Evolutionary conservation across 2,113 vertebrate species (phyloP).

Genomic region (Pteruthius melanotis): DNA sequence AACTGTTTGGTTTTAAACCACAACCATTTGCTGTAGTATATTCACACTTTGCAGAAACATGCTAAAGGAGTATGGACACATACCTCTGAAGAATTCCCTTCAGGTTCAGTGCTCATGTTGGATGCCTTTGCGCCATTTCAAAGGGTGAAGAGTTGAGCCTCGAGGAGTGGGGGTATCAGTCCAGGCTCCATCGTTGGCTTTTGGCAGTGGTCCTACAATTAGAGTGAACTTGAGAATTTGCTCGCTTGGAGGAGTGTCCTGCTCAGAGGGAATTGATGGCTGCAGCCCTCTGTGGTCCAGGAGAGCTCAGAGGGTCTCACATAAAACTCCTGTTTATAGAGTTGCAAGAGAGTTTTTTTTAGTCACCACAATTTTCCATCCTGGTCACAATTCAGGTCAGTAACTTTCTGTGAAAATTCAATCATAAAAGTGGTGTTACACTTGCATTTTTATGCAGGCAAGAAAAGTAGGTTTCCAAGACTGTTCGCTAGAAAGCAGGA

Average conservation of each 20-base stretch:
- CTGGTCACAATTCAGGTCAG: background rate
- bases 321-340: background rate
- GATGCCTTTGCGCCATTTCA: background rate
- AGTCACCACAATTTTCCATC: background rate
- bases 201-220: background rate
- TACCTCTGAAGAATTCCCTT: background rate
- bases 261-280: background rate
- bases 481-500: background rate
- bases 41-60: background rate
- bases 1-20: background rate
- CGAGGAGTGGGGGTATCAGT: fast-evolving
- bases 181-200: background rate
- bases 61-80: background rate
- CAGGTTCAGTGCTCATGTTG: background rate
- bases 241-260: fast-evolving
- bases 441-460: background rate
- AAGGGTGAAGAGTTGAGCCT: background rate
- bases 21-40: background rate
- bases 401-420: background rate
- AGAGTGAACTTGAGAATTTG: background rate
- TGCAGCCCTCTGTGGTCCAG: background rate
- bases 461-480: background rate
- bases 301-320: background rate
- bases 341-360: background rate
- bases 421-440: background rate